Evolutionary conservation across 2,797 vertebrate species (phyloP).

Genomic region (Hoplostethus atlanticus): DNA sequence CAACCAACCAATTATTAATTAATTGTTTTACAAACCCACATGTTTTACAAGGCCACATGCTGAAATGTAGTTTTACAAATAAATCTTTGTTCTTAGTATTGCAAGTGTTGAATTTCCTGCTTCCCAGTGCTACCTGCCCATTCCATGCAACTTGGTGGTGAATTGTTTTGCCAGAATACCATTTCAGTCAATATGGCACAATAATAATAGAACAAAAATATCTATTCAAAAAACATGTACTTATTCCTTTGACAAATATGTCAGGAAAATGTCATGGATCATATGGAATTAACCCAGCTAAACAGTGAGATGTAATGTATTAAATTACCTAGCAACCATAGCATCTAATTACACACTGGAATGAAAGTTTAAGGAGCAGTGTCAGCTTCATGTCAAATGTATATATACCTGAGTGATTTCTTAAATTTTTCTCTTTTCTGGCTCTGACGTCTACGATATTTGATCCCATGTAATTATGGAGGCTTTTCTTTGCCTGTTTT

Average conservation of each 20-base stretch:
- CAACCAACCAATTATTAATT: no score
- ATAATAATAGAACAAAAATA: no score
- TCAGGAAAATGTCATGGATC: not conserved
- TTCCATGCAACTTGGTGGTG: no score
- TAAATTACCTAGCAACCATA: not conserved
- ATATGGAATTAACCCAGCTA: not conserved
- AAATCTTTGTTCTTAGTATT: no score
- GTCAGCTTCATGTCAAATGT: not conserved
- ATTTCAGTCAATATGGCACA: no score
- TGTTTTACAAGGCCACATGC: no score
- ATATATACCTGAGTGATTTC: not conserved
- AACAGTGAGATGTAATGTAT: not conserved
- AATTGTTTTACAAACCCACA: no score
- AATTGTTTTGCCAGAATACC: no score
- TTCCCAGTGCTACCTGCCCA: no score
- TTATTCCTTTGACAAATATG: not conserved
- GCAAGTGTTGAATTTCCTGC: no score
- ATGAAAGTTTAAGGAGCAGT: not conserved
- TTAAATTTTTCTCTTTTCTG: not conserved
- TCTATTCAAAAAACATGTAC: no score
- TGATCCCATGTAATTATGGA: slow-evolving; percentile 23
- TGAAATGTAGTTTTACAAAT: no score
- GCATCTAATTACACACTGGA: not conserved
- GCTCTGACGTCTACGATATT: not conserved
- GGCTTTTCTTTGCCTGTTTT: slow-evolving; percentile 3